Conservation (phyloP, 2,888 invertebrate genomes). For the Rhynchonema sp. region DNA sequence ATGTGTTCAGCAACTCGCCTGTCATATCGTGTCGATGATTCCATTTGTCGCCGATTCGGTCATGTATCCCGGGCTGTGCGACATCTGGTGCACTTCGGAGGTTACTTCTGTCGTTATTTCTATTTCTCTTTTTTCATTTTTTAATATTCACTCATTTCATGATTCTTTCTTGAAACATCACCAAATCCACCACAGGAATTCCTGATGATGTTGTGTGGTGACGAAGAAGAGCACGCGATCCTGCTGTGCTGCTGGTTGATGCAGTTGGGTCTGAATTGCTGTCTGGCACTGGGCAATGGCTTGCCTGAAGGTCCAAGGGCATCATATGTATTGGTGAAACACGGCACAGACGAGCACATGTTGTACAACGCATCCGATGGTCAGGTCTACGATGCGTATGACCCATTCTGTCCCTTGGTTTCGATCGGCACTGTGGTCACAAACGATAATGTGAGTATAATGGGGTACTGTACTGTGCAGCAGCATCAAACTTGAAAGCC, state of each 20-base stretch:
- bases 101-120: too few relatives aligned
- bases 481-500: too few relatives aligned
- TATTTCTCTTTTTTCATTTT: too few relatives aligned
- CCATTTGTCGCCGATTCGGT: slow-evolving; percentile 40
- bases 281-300: slow-evolving; percentile 19
- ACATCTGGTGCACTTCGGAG: slow-evolving; percentile 39
- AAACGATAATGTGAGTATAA: slow-evolving; percentile 51
- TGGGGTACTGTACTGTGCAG: too few relatives aligned
- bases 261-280: neutral
- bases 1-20: slow-evolving; percentile 33
- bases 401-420: slow-evolving; percentile 57
- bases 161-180: too few relatives aligned
- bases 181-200: slow-evolving; percentile 56
- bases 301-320: slow-evolving; percentile 49
- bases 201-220: slow-evolving; percentile 51
- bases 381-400: slow-evolving; percentile 46
- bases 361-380: slow-evolving; percentile 59
- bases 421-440: slow-evolving; percentile 48
- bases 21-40: slow-evolving; percentile 48
- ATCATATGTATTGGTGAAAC: slow-evolving; percentile 16
- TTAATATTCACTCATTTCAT: neutral
- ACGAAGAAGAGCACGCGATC: slow-evolving; percentile 64
- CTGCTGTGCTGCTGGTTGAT: slow-evolving; percentile 50
- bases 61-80: slow-evolving; percentile 36
- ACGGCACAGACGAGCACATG: slow-evolving; percentile 16